Base-by-base conservation (phyloP, 2,888 invertebrate genomes). In the Cephus sareptanus region DNA sequence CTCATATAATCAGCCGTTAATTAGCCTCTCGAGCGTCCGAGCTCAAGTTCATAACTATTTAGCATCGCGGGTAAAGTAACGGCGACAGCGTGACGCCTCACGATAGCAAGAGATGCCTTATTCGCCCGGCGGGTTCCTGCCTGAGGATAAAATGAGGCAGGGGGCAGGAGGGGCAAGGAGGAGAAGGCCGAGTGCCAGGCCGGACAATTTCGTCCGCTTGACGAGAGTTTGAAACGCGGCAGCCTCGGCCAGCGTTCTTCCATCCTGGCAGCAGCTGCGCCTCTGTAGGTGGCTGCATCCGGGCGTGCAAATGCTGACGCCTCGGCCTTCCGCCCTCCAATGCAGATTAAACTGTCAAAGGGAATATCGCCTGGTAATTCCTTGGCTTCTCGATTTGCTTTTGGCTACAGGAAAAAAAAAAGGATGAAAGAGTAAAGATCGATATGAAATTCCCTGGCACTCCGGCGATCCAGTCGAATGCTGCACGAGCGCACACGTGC, bases 181-280 rank as follows among this genome's bases (percentile, higher is more conserved):
- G 11, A 11, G 15, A 40, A 15, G 15, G 15, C 40, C 13, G 40
- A 40, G 40, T 40, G 40, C 40, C 40, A 40, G 13, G 82, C 75
- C 79, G 84, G 83, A 86, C 87, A 86, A 87, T 87, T 87, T 87
- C 83, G 85, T 85, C 83, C 81, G 83, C 84, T 82, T 85, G 85
- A 87, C 85, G 87, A 85, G 87, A 85, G 84, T 84, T 82, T 83
- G 81, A 84, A 87, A 85, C 84, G 84, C 82, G 83, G 77, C 81
- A 76, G 77, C 69, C 37, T 30, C 71, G 81, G 77, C 79, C 34
- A n/a, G 33, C 74, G 37, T 30, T 31, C 74, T n/a, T 77, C 75
- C 79, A 80, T 15, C 37, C 74, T 30, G 74, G 74, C 34, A 34
- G 0, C 34, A 34, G 37, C 34, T 34, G 74, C n/a, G 9, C 11